These are phyloP conservation scores for Microvelia longipes DNA, from an alignment of 1,140 invertebrate genomes.

Conservation along the genomic window DNA sequence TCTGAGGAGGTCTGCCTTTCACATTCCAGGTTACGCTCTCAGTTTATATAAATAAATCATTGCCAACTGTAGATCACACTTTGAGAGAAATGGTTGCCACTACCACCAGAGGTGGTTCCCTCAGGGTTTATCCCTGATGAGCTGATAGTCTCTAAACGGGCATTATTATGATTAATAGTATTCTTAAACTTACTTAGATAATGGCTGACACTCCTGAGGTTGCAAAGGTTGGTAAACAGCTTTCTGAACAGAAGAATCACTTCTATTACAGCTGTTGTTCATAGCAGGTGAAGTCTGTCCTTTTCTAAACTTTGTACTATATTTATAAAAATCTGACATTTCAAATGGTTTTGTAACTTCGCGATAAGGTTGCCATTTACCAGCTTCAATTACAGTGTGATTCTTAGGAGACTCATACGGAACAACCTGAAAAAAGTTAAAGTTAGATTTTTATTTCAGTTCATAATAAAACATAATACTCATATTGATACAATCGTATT, in stretches of 20 bases:
- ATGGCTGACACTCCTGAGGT: constrained; percentile 33
- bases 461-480: background rate
- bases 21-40: too few species aligned
- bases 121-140: too few species aligned
- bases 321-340: constrained; percentile 95
- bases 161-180: background rate
- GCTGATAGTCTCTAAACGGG: background rate
- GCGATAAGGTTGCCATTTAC: constrained; percentile 77
- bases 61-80: background rate
- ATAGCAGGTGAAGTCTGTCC: constrained; percentile 22
- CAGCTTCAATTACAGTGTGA: constrained; percentile 67
- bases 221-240: constrained; percentile 34
- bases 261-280: too few species aligned
- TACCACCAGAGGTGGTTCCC: too few species aligned
- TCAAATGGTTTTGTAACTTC: constrained; percentile 92
- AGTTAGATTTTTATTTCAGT: too few species aligned
- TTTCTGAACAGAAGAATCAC: constrained; percentile 27
- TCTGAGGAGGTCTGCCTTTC: too few species aligned
- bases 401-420: constrained; percentile 57
- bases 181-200: constrained; percentile 9
- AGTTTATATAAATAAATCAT: background rate
- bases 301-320: constrained; percentile 75
- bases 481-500: too few species aligned
- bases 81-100: too few species aligned
- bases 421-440: constrained; percentile 32